Conservation (phyloP, 2,888 invertebrate genomes). For the Carterocephalus palaemon region DNA sequence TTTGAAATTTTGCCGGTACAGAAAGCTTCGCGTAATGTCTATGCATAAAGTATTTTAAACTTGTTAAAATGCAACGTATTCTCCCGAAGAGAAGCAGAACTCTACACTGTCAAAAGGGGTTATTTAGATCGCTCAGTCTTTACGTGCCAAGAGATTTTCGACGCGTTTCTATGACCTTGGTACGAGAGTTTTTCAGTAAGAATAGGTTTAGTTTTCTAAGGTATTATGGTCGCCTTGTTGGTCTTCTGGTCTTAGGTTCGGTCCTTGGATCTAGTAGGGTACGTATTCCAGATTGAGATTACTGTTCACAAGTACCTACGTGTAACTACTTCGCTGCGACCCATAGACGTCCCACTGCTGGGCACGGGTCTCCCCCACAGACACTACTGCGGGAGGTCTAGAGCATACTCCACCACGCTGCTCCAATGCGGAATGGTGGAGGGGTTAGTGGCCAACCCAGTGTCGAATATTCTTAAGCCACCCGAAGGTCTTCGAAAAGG, state of each 20-base stretch:
- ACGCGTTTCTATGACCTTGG: conserved; percentile 18
- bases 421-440: no score
- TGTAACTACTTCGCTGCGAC: no score
- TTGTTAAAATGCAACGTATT: conserved; percentile 76
- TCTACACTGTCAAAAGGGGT: conserved; percentile 51
- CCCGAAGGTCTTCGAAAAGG: no score
- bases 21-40: conserved; percentile 66
- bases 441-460: no score
- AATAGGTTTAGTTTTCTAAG: no score
- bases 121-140: conserved; percentile 54
- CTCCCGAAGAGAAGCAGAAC: conserved; percentile 39
- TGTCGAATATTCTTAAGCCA: no score
- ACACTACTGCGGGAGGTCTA: no score
- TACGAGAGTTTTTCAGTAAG: no score
- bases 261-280: not conserved
- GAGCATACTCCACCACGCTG: no score
- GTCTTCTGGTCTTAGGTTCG: not conserved
- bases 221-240: not conserved
- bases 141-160: conserved; percentile 44
- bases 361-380: no score
- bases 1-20: conserved; percentile 42
- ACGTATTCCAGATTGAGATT: not conserved
- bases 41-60: conserved; percentile 78
- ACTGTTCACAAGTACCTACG: not conserved
- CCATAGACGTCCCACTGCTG: no score